phyloP scores from a whole-genome alignment of 2,113 vertebrate species.

The Neomonachus schauinslandi region DNA sequence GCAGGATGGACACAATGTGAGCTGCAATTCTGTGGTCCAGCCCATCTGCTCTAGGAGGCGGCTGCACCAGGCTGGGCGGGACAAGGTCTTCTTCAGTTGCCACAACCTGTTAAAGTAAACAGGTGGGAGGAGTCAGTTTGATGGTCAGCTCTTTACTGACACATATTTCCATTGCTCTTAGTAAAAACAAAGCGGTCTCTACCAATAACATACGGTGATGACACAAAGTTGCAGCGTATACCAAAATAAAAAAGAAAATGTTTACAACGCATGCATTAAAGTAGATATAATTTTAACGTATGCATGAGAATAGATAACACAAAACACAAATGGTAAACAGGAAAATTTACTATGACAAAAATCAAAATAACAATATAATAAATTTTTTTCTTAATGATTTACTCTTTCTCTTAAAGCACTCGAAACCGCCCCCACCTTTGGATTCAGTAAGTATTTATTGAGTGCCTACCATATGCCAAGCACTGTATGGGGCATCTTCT shows the following conservation, averaged over 20 bases:
- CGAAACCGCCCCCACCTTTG: neutral
- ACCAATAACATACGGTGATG: neutral
- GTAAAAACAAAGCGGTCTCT: neutral
- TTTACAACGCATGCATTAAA: neutral
- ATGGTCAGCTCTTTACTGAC: neutral
- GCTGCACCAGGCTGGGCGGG: constrained; percentile 62
- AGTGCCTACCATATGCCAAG: neutral
- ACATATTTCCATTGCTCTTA: neutral
- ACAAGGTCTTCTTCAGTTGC: constrained; percentile 85
- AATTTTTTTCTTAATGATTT: neutral
- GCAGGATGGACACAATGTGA: constrained; percentile 87
- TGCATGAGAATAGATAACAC: neutral
- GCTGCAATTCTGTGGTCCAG: constrained; percentile 84
- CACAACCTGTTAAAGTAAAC: constrained; percentile 86
- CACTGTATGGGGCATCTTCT: neutral
- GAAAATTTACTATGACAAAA: neutral
- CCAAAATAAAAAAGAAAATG: neutral
- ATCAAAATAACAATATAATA: neutral
- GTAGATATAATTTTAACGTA: neutral
- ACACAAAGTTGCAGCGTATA: neutral
- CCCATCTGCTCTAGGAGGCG: constrained; percentile 71
- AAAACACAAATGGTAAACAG: neutral
- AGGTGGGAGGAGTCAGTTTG: neutral
- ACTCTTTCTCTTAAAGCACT: neutral
- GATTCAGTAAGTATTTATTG: neutral